Evolutionary conservation across 2,113 vertebrate species (phyloP).

Genomic region (Phrynocephalus versicolor): DNA sequence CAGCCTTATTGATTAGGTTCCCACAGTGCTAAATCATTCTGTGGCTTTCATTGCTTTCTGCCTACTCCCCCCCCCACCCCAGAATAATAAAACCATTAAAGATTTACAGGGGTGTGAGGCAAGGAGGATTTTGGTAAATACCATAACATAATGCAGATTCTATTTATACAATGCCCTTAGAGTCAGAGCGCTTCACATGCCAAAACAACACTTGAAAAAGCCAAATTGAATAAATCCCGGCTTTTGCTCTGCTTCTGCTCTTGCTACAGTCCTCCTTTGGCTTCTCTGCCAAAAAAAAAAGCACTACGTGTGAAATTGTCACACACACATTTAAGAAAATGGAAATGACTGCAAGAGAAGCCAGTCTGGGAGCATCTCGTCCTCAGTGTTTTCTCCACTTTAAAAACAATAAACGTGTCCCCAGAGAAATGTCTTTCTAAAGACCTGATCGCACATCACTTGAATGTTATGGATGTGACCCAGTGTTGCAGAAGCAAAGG

Average conservation of each 20-base stretch:
- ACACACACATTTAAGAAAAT: constrained; percentile 30
- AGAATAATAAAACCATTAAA: constrained; percentile 80
- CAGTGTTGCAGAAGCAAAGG: not conserved
- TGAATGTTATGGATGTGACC: not conserved
- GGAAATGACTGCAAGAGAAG: constrained; percentile 23
- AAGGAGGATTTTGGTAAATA: constrained; percentile 61
- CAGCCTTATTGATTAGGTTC: constrained; percentile 83
- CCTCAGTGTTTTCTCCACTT: not conserved
- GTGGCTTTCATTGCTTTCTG: constrained; percentile 75
- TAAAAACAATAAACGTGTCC: not conserved
- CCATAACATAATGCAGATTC: constrained; percentile 48
- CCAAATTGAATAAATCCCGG: constrained; percentile 63
- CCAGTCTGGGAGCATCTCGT: constrained; percentile 5
- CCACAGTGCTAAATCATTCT: constrained; percentile 83
- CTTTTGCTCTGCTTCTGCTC: constrained; percentile 54
- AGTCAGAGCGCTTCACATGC: constrained; percentile 48
- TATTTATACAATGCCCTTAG: constrained; percentile 60
- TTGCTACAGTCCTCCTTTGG: constrained; percentile 34
- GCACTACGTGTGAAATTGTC: constrained; percentile 11
- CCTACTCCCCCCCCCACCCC: constrained; percentile 67
- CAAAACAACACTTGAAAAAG: constrained; percentile 58
- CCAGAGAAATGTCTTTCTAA: not conserved
- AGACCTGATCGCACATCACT: not conserved
- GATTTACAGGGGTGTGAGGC: constrained; percentile 70
- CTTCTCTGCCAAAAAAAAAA: constrained; percentile 27